These are phyloP conservation scores for Petrocephalus zakoni DNA, from an alignment of 2,113 vertebrate species.

Conservation along the genomic window DNA sequence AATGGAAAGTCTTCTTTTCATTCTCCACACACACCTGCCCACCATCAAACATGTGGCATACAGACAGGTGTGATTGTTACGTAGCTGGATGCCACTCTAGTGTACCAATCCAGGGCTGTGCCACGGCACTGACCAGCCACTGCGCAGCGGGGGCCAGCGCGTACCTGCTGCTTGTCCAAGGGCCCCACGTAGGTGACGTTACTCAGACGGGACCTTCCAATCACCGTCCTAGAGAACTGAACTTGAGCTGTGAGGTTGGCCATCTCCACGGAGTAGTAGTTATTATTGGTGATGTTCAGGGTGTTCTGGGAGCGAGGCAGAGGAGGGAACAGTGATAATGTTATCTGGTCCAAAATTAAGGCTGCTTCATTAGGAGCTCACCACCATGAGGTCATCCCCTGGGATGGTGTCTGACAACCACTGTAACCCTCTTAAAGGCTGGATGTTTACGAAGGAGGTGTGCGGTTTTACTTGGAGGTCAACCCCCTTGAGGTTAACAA, in stretches of 20 bases:
- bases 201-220: slow-evolving; percentile 79
- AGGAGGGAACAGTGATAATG: background rate
- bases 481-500: background rate
- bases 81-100: background rate
- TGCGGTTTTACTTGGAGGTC: background rate
- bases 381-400: background rate
- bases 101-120: background rate
- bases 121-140: background rate
- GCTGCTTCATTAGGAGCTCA: background rate
- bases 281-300: slow-evolving; percentile 92
- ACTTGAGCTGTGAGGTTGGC: slow-evolving; percentile 86
- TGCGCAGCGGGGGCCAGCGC: background rate
- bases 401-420: background rate
- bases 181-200: slow-evolving; percentile 81
- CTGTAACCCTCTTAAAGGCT: background rate
- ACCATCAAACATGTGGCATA: background rate
- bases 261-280: slow-evolving; percentile 86
- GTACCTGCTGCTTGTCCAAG: slow-evolving; percentile 85
- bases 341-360: background rate
- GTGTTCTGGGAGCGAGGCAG: slow-evolving; percentile 67
- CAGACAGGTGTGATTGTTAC: background rate
- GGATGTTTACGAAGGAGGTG: background rate
- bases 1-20: background rate
- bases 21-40: background rate
- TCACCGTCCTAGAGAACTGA: slow-evolving; percentile 86